Evolutionary conservation across 2,113 vertebrate genomes (phyloP).

Genomic region (Coreoperca whiteheadi): DNA sequence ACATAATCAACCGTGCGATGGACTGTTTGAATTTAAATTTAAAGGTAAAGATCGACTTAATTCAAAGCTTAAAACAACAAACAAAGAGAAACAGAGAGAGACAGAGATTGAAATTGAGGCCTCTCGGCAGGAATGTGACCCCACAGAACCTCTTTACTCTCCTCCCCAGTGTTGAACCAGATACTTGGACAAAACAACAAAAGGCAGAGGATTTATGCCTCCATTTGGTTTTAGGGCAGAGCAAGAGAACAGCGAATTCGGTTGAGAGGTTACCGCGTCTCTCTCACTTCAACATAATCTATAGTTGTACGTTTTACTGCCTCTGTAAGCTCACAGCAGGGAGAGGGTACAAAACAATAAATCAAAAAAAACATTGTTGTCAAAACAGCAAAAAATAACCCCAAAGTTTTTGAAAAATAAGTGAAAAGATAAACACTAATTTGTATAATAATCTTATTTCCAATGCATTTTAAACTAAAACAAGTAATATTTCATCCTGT

Average conservation of each 20-base stretch:
- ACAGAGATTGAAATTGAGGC: constrained; percentile 8
- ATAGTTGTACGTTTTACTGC: constrained; percentile 16
- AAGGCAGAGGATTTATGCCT: constrained; percentile 60
- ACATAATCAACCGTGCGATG: neutral
- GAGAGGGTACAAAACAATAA: neutral
- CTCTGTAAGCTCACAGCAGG: constrained; percentile 19
- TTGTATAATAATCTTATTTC: neutral
- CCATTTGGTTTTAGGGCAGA: constrained; percentile 64
- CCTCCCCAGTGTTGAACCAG: constrained; percentile 30
- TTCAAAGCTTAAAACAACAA: neutral
- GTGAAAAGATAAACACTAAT: neutral
- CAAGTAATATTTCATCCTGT: neutral
- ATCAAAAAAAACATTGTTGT: neutral
- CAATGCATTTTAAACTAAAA: neutral
- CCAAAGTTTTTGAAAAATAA: neutral
- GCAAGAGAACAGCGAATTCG: constrained; percentile 32
- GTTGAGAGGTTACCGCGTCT: constrained; percentile 26
- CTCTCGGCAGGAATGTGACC: constrained; percentile 30
- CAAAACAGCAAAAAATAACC: neutral
- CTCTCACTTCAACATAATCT: constrained; percentile 38
- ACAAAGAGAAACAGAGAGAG: neutral
- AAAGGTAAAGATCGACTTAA: neutral
- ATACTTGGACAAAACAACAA: constrained; percentile 53
- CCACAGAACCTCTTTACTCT: constrained; percentile 11
- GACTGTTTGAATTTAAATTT: neutral